phyloP scores from a whole-genome alignment of 2,888 invertebrate species.

The Leucoptera coffeella region DNA sequence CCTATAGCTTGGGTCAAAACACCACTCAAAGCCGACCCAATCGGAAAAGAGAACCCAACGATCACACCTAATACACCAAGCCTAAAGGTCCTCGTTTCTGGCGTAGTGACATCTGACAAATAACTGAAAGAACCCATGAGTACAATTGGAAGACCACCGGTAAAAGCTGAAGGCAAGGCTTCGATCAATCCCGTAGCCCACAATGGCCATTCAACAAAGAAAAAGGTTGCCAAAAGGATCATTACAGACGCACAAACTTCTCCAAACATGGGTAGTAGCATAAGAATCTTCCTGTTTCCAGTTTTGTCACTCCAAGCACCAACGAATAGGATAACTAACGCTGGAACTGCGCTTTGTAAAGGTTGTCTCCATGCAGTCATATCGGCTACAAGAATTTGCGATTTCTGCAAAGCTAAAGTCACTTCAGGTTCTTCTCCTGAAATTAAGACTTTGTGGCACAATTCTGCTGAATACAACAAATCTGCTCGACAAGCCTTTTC shows the following conservation, averaged over 20 bases:
- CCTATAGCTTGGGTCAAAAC: constrained; percentile 34
- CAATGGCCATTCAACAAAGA: constrained; percentile 48
- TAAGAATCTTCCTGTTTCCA: constrained; percentile 49
- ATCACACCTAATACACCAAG: constrained; percentile 54
- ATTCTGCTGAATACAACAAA: constrained; percentile 31
- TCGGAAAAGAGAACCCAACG: constrained; percentile 38
- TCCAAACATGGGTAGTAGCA: constrained; percentile 50
- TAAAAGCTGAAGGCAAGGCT: constrained; percentile 47
- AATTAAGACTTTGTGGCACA: constrained; percentile 39
- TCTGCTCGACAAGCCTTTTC: constrained; percentile 54
- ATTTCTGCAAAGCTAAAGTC: constrained; percentile 20
- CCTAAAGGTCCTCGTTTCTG: constrained; percentile 55
- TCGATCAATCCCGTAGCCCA: constrained; percentile 49
- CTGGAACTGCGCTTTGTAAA: constrained; percentile 48
- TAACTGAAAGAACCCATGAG: constrained; percentile 56
- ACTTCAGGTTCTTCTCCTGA: constrained; percentile 16
- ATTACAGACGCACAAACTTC: constrained; percentile 45
- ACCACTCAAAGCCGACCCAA: constrained; percentile 47
- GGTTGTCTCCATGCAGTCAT: constrained; percentile 51
- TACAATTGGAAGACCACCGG: constrained; percentile 52
- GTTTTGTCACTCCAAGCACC: constrained; percentile 60
- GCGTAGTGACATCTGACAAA: constrained; percentile 52
- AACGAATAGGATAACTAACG: constrained; percentile 48
- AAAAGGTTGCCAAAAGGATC: constrained; percentile 45
- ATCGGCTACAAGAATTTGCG: constrained; percentile 36